phyloP scores from a whole-genome alignment of 2,888 invertebrate species.

The Xylocampa areola region DNA sequence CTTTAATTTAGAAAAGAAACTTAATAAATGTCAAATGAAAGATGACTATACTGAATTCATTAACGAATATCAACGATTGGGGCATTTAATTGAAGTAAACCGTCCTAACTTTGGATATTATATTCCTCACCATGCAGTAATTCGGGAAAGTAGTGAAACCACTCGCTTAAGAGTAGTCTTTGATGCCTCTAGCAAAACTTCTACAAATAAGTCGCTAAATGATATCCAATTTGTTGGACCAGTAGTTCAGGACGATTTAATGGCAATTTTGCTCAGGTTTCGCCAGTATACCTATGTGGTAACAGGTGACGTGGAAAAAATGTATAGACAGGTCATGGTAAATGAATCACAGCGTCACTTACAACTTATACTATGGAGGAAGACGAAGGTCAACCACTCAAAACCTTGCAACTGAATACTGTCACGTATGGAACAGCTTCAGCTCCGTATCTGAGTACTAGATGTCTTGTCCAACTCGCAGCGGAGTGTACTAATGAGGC shows the following conservation, averaged over 20 bases:
- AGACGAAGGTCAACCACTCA: too few species aligned
- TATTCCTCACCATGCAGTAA: conserved; percentile 27
- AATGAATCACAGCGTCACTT: neutral
- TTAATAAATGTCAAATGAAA: conserved; percentile 3
- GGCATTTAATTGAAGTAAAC: neutral
- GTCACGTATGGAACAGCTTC: too few species aligned
- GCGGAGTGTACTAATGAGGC: too few species aligned
- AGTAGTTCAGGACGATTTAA: conserved; percentile 11
- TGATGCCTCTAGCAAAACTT: neutral
- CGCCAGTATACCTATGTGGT: conserved; percentile 5
- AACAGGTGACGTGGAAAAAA: conserved; percentile 1
- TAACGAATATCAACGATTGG: conserved; percentile 2
- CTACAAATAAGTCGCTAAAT: conserved; percentile 4
- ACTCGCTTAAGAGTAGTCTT: neutral
- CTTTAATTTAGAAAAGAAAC: conserved; percentile 2
- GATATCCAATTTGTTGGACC: conserved; percentile 5
- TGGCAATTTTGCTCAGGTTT: conserved; percentile 11
- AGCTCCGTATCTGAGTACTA: too few species aligned
- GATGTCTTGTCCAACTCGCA: too few species aligned
- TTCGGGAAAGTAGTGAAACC: conserved; percentile 24
- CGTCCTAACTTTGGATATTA: conserved; percentile 17
- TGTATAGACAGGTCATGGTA: neutral
- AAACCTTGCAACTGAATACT: too few species aligned
- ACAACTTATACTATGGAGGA: too few species aligned
- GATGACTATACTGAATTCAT: conserved; percentile 1